These are phyloP conservation scores for Proctacanthus coquilletti DNA, from an alignment of 1,140 invertebrate species.

Conservation along the genomic window DNA sequence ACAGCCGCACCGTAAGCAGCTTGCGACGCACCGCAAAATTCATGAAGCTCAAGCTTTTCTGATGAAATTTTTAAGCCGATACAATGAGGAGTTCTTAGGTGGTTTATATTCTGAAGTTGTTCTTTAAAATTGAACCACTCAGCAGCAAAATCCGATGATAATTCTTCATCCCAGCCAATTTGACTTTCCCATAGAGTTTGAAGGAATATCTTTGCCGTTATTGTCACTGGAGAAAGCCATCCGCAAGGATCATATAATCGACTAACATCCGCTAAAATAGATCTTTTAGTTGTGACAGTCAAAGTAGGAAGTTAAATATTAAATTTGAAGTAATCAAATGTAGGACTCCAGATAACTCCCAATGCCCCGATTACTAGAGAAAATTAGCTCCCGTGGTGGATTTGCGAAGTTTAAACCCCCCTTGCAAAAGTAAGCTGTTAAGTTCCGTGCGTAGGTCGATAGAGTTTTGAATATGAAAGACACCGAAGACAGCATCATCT, in stretches of 20 bases:
- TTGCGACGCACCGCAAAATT: no score
- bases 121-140: no score
- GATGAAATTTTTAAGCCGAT: no score
- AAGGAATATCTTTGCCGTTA: constrained; percentile 26
- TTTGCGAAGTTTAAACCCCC: constrained; percentile 15
- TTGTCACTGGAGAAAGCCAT: constrained; percentile 19
- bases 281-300: constrained; percentile 19
- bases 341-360: constrained; percentile 11
- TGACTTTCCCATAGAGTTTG: constrained; percentile 21
- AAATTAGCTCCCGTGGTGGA: constrained; percentile 16
- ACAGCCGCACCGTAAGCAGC: no score
- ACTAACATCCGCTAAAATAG: constrained; percentile 22
- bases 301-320: constrained; percentile 3
- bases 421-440: constrained; percentile 6
- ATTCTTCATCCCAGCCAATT: constrained; percentile 21
- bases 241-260: constrained; percentile 24
- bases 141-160: constrained; percentile 11
- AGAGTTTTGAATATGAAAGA: constrained; percentile 12
- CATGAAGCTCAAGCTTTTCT: no score
- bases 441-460: constrained; percentile 6
- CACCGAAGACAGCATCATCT: constrained; percentile 30
- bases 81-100: no score
- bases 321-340: constrained; percentile 12
- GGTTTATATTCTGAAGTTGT: no score
- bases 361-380: constrained; percentile 6